Base-by-base conservation (phyloP, 2,797 vertebrate genomes). In the Chiroxiphia lanceolata region DNA sequence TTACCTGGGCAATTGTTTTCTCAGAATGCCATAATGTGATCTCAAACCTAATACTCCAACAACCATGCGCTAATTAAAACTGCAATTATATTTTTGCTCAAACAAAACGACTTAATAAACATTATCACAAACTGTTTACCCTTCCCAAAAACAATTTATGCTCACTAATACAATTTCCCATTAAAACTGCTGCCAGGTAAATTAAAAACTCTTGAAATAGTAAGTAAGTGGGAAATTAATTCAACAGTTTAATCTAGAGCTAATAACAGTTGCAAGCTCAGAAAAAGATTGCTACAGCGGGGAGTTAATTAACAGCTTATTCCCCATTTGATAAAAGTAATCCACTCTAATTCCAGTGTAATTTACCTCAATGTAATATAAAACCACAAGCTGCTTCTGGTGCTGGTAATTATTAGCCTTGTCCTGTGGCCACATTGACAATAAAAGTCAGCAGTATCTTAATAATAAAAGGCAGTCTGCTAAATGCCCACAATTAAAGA, bases 231-330 rank as follows among this genome's bases (percentile, higher is more conserved):
- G 97, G 98, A 98, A 98, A 98, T 98, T 98, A 98, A 98, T 98
- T 98, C 98, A 98, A 98, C 98, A 98, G 97, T 98, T 98, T 98
- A 98, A 98, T 98, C 98, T 98, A 97, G 96, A 98, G 97, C 97
- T 98, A 98, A 98, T 98, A 98, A 98, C 98, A 98, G 97, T 98
- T 98, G 98, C 98, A 98, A 97, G 97, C 97, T 97, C 97, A 96
- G 96, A 97, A 98, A 98, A 98, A 98, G 97, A 98, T 98, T 98
- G 98, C 97, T 98, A 98, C 98, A 98, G 98, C 97, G 63, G 98
- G 98, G 98, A 98, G 98, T 98, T 98, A 98, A 98, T 98, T 98
- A 98, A 98, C 98, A 98, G 98, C 97, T 98, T 98, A 98, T 98
- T 98, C 98, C 98, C 98, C 97, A 98, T 98, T 98, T 98, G 98